Evolutionary conservation across 2,888 invertebrate species (phyloP), one percentile per base, ranked within the genome.

Genomic region (Ochropleura plecta): DNA sequence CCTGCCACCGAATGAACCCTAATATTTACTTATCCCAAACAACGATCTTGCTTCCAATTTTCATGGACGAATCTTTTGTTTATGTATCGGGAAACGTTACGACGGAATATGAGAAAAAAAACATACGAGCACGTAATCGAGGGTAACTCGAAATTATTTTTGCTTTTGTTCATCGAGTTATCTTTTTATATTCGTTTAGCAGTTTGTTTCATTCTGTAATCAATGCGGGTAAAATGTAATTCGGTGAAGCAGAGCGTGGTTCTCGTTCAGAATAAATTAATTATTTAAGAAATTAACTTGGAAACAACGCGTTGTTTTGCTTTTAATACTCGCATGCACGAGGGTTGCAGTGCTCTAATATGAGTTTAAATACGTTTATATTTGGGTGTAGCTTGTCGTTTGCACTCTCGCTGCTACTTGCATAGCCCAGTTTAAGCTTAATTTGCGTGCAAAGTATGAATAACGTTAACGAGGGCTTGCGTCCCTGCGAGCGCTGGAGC

Each of bases 401-500:
- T 74, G 82, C 80, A 76, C 70, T 70, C 67, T 49, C 59, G 60
- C 62, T 78, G 68, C 71, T 68, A 60, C 49, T 73, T 67, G 72
- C 71, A 79, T 65, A 83, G 66, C 78, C 73, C 53, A 76, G 70
- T 86, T 82, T 71, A 76, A 82, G 80, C 74, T 88, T 88, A 84
- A 88, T 86, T 85, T 75, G 73, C 76, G 46, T 79, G 72, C 75
- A 84, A 79, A 69, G 77, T 73, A 83, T 88, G 81, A 87, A 82
- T 85, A 84, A 84, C 74, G 82, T 76, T 82, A 86, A 87, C 78
- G 83, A 82, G 81, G 79, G 74, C 64, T 20, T 78, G 79, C 40
- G 12, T 81, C 77, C 78, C 30, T 78, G 79, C 40, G 12, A 82
- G 78, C 78, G 66, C 70, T 63, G n/a, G 62, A 66, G 66, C 77